phyloP scores from a whole-genome alignment of 2,113 vertebrate species.

The Phoxinus phoxinus region DNA sequence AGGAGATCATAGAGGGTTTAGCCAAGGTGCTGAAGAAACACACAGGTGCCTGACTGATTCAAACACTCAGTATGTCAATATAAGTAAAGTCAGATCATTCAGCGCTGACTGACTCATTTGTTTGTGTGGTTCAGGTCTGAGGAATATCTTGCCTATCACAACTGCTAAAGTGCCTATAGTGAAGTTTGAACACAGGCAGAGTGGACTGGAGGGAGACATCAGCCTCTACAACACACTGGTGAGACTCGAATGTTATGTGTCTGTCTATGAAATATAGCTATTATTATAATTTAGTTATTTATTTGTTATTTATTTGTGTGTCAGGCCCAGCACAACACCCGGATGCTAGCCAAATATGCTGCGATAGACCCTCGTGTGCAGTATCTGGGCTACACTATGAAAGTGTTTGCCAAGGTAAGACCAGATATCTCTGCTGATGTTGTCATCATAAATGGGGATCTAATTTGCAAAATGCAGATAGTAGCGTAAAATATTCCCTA shows the following conservation, averaged over 20 bases:
- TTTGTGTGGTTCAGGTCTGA: conserved; percentile 82
- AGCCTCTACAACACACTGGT: conserved; percentile 98
- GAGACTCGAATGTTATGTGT: conserved; percentile 59
- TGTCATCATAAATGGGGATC: background rate
- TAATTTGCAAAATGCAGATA: background rate
- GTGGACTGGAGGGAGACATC: conserved; percentile 95
- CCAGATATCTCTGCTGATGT: background rate
- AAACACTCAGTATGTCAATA: too few species aligned
- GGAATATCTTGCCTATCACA: conserved; percentile 98
- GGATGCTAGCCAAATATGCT: conserved; percentile 96
- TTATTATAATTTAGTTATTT: background rate
- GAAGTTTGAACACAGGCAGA: conserved; percentile 96
- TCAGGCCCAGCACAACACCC: conserved; percentile 97
- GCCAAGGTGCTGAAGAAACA: conserved; percentile 97
- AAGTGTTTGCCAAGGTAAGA: conserved; percentile 97
- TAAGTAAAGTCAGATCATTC: background rate
- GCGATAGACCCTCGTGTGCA: conserved; percentile 94
- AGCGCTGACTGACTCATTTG: background rate
- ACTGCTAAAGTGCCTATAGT: conserved; percentile 99
- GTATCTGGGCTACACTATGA: conserved; percentile 95
- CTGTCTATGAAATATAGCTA: background rate
- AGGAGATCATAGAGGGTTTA: conserved; percentile 98
- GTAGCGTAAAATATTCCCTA: background rate
- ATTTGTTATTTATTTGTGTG: background rate
- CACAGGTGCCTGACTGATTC: conserved; percentile 78